These are phyloP conservation scores for Carpatolechia fugitivella DNA, from an alignment of 2,888 invertebrate genomes.

Conservation along the genomic window DNA sequence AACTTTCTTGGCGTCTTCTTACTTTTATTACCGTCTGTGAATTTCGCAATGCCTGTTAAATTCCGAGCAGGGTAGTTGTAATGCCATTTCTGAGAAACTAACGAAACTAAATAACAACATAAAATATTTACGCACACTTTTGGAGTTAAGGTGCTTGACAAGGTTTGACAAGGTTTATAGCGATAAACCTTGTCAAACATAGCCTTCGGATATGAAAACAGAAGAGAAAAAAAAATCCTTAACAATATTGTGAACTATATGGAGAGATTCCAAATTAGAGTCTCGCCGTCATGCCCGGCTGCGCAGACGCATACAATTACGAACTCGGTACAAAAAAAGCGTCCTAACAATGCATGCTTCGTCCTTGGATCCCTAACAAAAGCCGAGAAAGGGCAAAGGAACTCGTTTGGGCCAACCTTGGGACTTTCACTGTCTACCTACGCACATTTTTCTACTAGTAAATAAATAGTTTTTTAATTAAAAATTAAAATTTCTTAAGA, in stretches of 20 bases:
- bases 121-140: background rate
- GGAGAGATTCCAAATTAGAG: constrained; percentile 49
- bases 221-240: background rate
- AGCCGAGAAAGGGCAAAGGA: constrained; percentile 77
- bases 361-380: constrained; percentile 76
- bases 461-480: constrained; percentile 1
- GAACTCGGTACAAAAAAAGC: constrained; percentile 62
- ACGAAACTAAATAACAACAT: background rate
- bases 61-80: background rate
- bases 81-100: background rate
- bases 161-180: no score
- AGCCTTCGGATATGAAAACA: background rate
- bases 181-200: constrained; percentile 40
- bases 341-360: constrained; percentile 67
- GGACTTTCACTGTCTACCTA: constrained; percentile 76
- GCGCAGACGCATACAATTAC: constrained; percentile 75
- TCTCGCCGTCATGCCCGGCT: constrained; percentile 59
- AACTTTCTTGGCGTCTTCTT: no score
- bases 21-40: no score
- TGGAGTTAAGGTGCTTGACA: no score
- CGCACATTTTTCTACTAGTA: constrained; percentile 48
- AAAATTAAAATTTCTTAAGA: no score
- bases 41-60: no score
- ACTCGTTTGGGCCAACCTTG: constrained; percentile 73
- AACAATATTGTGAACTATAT: constrained; percentile 48